Conservation (phyloP, 2,113 vertebrate species). For the Opisthocomus hoazin region DNA sequence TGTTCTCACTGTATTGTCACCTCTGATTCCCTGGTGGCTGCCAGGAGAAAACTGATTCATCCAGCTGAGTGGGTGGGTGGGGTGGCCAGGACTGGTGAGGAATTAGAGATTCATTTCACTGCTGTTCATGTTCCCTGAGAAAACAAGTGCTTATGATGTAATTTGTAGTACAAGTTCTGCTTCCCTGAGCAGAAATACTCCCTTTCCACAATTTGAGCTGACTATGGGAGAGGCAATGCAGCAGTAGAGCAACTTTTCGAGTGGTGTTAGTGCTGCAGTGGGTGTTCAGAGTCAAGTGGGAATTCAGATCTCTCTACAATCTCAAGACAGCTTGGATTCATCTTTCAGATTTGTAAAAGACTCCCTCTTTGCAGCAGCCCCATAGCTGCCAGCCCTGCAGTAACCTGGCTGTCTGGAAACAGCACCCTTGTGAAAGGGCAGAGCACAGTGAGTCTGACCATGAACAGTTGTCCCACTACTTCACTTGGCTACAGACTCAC, state of each 20-base stretch:
- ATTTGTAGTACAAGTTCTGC: conserved; percentile 28
- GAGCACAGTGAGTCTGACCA: neutral
- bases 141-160: neutral
- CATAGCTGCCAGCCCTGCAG: neutral
- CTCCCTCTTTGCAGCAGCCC: neutral
- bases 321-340: neutral
- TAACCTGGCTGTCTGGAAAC: neutral
- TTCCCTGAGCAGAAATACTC: conserved; percentile 9
- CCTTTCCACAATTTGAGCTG: neutral
- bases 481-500: neutral
- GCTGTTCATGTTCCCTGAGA: neutral
- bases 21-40: neutral
- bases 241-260: neutral
- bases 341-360: neutral
- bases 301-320: neutral
- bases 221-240: neutral
- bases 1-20: neutral
- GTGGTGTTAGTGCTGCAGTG: neutral
- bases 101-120: neutral
- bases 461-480: neutral
- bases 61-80: neutral
- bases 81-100: neutral
- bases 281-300: neutral
- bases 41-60: neutral
- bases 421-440: neutral